Base-by-base conservation (phyloP, 2,113 vertebrate genomes). In the Clupea harengus region DNA sequence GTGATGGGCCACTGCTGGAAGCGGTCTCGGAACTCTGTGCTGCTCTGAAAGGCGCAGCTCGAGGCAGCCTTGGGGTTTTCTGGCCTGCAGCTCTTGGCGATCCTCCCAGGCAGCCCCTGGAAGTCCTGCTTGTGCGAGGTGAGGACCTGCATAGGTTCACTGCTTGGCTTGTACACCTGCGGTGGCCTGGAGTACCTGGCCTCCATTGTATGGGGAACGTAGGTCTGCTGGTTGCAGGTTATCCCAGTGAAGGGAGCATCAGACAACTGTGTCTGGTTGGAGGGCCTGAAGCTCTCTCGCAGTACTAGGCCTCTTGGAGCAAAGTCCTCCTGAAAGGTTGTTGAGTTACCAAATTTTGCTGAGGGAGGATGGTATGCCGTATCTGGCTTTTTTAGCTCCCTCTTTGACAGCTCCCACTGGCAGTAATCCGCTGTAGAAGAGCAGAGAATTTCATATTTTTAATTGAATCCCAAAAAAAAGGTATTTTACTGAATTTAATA, bases 301-400 rank as follows among this genome's bases (percentile, higher is more conserved):
- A 89, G 92, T 17, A 86, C 89, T 22, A 93, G 39, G 45, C 94
- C 92, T 84, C 45, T 92, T 1, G 93, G 93, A 47, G 92, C 45
- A 81, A 93, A 97, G 47, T 95, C 95, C 72, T 96, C 95, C 86
- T 96, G 97, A 90, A 95, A 97, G 0, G 96, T 97, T 5, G 96
- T 96, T 85, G 94, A 50, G 83, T 96, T 96, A 75, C 94, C 95
- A 89, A 97, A 97, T 89, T 93, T 96, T 86, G 87, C 88, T 0
- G 89, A 87, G 44, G 96, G 95, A 6, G 92, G 94, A 0, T 91
- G 89, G 11, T 97, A 97, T 0, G 13, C 3, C 39, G 47, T 72
- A 2, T 95, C 92, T 50, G 92, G 89, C 90, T 95, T 97, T 67
- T 32, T 85, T n/a, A 91, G 78, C 86, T 96, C 92, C 0, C 88